Base-by-base conservation (phyloP, 1,140 invertebrate species). In the Pseudomyrmex sp. region DNA sequence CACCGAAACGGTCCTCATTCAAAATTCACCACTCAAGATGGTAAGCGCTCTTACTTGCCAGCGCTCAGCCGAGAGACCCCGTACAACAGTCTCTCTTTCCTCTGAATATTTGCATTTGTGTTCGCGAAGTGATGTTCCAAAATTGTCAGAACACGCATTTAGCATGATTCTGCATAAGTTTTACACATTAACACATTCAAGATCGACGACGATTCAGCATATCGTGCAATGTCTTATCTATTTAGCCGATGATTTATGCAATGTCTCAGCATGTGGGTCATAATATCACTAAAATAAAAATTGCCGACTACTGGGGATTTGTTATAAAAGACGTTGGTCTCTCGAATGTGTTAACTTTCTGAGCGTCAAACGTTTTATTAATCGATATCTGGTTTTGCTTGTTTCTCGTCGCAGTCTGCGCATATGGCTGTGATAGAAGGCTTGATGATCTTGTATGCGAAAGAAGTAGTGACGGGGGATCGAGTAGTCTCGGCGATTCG, bases 351-450 rank as follows among this genome's bases (percentile, higher is more conserved):
- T 35, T 7, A 35, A 35, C 35, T 35, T 35, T 35, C 35, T 35
- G 35, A 35, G 5, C 5, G 35, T 35, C 35, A 35, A 35, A 35
- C 35, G 35, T 35, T 35, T 35, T 35, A 35, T 7, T 35, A 35
- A 35, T 35, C 12, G 52, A 73, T 2, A 13, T 59, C 3, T 52
- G 56, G 0, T 35, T 35, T 7, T 44, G 7, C 18, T 35, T 1
- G 2, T 20, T 23, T 68, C 9, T 56, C 13, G 12, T 77, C 68
- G 26, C 93, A 99, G 99, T 97, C 96, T 93, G 98, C 98, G 88
- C 99, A 99, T 95, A 97, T 99, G 96, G 96, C 98, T 93, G 97
- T 99, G 94, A 99, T 99, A 95, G 98, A 99, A 95, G 98, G 98
- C 87, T 95, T 99, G 92, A 99, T 99, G 98, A 96, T 96, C 89